Conservation (phyloP, 2,888 invertebrate genomes). For the Eurytoma adleriae region DNA sequence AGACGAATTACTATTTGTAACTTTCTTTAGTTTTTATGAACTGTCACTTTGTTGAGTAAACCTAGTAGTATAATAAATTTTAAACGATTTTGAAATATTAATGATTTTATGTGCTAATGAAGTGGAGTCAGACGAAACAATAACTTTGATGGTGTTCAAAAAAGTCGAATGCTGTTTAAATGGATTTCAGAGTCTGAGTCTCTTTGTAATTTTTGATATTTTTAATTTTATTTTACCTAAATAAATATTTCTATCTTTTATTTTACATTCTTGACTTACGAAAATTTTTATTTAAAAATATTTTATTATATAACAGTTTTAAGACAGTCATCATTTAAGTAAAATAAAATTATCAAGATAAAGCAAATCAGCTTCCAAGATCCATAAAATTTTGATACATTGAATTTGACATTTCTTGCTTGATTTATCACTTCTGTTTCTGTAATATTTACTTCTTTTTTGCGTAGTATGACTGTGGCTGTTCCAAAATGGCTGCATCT, state of each 20-base stretch:
- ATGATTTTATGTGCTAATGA: slow-evolving; percentile 55
- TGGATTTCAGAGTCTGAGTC: slow-evolving; percentile 24
- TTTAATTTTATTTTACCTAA: slow-evolving; percentile 26
- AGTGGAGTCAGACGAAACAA: slow-evolving; percentile 43
- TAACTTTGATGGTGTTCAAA: slow-evolving; percentile 52
- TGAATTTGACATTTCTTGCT: slow-evolving; percentile 51
- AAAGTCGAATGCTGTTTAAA: slow-evolving; percentile 43
- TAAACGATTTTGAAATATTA: slow-evolving; percentile 45
- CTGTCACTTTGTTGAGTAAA: slow-evolving; percentile 38
- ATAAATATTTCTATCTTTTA: background rate
- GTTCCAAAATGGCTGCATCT: slow-evolving; percentile 77
- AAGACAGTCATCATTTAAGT: too few relatives aligned
- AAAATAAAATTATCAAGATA: too few relatives aligned
- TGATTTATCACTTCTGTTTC: slow-evolving; percentile 59
- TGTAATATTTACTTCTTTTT: slow-evolving; percentile 77
- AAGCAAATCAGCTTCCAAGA: slow-evolving; percentile 20
- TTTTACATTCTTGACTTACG: background rate
- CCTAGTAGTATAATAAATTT: slow-evolving; percentile 30
- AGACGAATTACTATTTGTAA: slow-evolving; percentile 39
- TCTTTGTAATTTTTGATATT: slow-evolving; percentile 16
- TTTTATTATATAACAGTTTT: too few relatives aligned
- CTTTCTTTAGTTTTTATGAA: slow-evolving; percentile 19
- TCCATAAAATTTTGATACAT: slow-evolving; percentile 34
- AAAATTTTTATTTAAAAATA: slow-evolving; percentile 1
- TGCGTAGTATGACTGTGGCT: slow-evolving; percentile 73